Evolutionary conservation across 2,797 vertebrate species (phyloP).

Genomic region (Amniataba percoides): DNA sequence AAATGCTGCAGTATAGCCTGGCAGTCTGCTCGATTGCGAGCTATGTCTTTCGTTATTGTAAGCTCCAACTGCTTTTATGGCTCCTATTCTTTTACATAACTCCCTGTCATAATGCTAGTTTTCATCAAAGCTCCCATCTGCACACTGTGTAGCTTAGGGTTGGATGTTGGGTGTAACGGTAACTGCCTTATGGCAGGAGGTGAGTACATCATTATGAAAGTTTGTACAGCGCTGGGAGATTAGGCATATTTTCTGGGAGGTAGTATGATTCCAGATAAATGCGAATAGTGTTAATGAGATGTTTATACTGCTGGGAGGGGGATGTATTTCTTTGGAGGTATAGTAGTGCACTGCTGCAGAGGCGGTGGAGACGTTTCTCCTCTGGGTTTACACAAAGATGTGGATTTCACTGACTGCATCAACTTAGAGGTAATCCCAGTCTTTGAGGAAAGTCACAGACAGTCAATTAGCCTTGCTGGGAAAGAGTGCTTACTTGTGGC

Average conservation of each 20-base stretch:
- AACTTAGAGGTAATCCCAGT: background rate
- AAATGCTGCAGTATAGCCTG: constrained; percentile 70
- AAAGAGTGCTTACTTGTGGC: constrained; percentile 1
- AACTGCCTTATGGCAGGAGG: constrained; percentile 49
- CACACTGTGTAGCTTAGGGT: constrained; percentile 37
- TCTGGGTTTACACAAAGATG: constrained; percentile 4
- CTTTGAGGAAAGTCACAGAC: constrained; percentile 13
- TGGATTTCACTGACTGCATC: constrained; percentile 3
- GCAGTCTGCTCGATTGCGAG: constrained; percentile 57
- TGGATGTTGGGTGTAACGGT: constrained; percentile 48
- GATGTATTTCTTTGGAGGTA: constrained; percentile 9
- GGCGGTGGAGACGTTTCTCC: background rate
- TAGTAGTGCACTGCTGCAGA: constrained; percentile 6
- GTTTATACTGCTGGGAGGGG: constrained; percentile 19
- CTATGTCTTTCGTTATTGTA: constrained; percentile 70
- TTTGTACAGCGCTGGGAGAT: constrained; percentile 33
- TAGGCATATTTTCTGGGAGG: constrained; percentile 40
- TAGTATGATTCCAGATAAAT: constrained; percentile 29
- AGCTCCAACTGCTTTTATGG: constrained; percentile 68
- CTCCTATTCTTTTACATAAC: constrained; percentile 72
- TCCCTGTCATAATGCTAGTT: constrained; percentile 60
- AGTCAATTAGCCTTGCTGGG: constrained; percentile 15
- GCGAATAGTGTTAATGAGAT: constrained; percentile 53
- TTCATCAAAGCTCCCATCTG: constrained; percentile 79
- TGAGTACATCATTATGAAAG: constrained; percentile 22